Percentiles rank a stretch among this genome's conserved stretches.
Conservation (phyloP, 2,888 invertebrate genomes). For the Hirudinaria manillensis region DNA sequence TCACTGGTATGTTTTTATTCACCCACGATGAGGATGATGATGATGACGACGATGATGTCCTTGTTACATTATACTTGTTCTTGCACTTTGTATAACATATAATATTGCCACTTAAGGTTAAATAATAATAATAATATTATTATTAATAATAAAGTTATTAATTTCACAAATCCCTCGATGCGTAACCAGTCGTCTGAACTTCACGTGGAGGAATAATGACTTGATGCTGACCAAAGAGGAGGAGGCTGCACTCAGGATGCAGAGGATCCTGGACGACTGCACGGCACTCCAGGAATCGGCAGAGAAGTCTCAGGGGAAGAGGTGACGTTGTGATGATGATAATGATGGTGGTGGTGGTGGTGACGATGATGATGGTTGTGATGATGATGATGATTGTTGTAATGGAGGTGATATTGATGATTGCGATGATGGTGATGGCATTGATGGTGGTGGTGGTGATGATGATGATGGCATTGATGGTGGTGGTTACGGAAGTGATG, state of each 20-base stretch:
- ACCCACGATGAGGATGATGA: neutral
- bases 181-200: no score
- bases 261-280: neutral
- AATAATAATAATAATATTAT: neutral
- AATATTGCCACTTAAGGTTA: neutral
- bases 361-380: conserved; percentile 20
- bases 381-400: conserved; percentile 22
- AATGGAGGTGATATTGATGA: conserved; percentile 8
- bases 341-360: conserved; percentile 28
- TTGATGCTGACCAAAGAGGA: neutral
- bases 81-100: neutral
- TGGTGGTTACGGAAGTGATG: conserved; percentile 17
- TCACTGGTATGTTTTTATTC: neutral
- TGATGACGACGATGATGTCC: no score
- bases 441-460: conserved; percentile 26
- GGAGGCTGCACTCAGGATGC: neutral
- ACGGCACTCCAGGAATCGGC: neutral
- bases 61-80: neutral
- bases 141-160: neutral
- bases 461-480: conserved; percentile 25
- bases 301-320: neutral
- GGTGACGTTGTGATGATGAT: neutral
- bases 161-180: neutral
- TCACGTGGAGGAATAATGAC: no score
- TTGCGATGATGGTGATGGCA: conserved; percentile 22